Percentiles rank a stretch among this genome's conserved stretches.
These are phyloP conservation scores for Peucedramus taeniatus DNA, from an alignment of 2,113 vertebrate genomes.

Conservation along the genomic window DNA sequence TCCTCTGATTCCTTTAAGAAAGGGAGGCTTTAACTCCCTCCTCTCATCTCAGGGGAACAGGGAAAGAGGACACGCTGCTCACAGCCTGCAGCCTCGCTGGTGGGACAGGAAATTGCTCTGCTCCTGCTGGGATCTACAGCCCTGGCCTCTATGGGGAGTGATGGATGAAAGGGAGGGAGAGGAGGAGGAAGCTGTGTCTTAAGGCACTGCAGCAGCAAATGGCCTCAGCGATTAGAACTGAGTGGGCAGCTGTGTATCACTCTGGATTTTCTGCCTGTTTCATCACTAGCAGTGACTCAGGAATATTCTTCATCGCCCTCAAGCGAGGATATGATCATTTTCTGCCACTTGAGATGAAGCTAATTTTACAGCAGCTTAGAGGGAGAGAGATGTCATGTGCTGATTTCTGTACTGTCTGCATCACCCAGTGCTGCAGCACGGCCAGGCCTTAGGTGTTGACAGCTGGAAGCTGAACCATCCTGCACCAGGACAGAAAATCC, in stretches of 20 bases:
- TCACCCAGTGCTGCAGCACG: background rate
- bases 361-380: conserved; percentile 58
- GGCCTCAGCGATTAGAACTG: conserved; percentile 49
- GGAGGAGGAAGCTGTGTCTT: conserved; percentile 21
- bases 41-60: background rate
- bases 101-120: background rate
- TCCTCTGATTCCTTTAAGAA: background rate
- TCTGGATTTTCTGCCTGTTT: conserved; percentile 57
- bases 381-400: conserved; percentile 55
- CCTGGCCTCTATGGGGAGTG: background rate
- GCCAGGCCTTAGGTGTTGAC: background rate
- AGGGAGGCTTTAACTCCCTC: background rate
- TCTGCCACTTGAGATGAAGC: conserved; percentile 64
- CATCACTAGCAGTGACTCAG: conserved; percentile 59
- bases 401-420: conserved; percentile 9
- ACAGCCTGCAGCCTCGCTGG: background rate
- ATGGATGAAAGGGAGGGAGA: conserved; percentile 50
- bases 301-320: conserved; percentile 62
- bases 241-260: conserved; percentile 59
- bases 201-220: conserved; percentile 50
- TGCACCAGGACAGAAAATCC: background rate
- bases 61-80: background rate
- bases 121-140: background rate
- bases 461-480: background rate
- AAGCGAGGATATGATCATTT: conserved; percentile 59